Evolutionary conservation across 2,888 invertebrate genomes (phyloP), one percentile per base, ranked within the genome.

Genomic region (Apoderus coryli): DNA sequence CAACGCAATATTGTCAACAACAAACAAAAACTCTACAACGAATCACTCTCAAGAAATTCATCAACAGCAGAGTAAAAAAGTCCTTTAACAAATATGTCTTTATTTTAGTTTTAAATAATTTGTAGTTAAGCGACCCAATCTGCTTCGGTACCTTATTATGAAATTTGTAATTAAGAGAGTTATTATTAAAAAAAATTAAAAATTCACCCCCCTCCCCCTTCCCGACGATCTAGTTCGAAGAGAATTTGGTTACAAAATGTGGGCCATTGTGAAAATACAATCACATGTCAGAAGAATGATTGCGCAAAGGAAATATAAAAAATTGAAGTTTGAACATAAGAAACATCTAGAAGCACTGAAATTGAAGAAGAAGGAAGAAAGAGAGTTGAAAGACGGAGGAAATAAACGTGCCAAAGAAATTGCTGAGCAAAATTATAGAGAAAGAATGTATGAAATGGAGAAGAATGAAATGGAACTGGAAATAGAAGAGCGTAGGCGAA

Each of bases 181-280:
- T n/a, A n/a, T n/a, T n/a, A n/a, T n/a, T n/a, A n/a, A n/a, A n/a
- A n/a, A n/a, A n/a, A n/a, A n/a, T n/a, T n/a, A n/a, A n/a, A n/a
- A n/a, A n/a, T n/a, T n/a, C n/a, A n/a, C n/a, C n/a, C n/a, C n/a
- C n/a, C n/a, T n/a, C n/a, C n/a, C n/a, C n/a, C n/a, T n/a, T n/a
- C n/a, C n/a, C n/a, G n/a, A n/a, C n/a, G n/a, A n/a, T 56, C 60
- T 96, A 40, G 84, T 93, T 3, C 73, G 96, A 0, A 69, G 82
- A 4, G 82, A 86, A 44, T 84, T 79, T 50, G 76, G 80, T 0
- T 77, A 84, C 54, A 88, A 86, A 58, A 77, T 88, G 76, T 82
- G 86, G 80, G 90, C 93, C 1, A 84, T 92, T 27, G 76, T 93
- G 16, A 89, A 88, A 60, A 90, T 96, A 44, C 95, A 96, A 58